These are phyloP conservation scores for Galago senegalensis DNA, from an alignment of 2,797 vertebrate species.

Conservation along the genomic window DNA sequence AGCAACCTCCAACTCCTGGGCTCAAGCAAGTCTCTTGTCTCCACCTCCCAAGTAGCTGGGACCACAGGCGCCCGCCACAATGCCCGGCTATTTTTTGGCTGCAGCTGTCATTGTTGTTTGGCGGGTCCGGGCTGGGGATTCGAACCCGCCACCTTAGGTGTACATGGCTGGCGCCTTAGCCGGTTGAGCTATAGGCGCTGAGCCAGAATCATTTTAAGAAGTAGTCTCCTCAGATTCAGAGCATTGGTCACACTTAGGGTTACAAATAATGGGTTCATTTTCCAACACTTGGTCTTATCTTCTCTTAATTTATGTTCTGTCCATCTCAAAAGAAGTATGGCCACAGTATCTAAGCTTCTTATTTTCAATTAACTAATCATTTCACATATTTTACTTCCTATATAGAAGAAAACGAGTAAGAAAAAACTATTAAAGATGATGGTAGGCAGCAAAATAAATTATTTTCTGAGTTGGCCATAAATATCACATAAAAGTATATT, in stretches of 20 bases:
- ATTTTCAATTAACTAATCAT: constrained; percentile 6
- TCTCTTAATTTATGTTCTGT: background rate
- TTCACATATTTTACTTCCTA: background rate
- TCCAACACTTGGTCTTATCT: background rate
- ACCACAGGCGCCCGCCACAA: too few species aligned
- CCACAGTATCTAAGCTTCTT: background rate
- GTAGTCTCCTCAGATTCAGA: background rate
- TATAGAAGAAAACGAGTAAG: background rate
- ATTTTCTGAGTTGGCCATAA: background rate
- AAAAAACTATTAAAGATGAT: background rate
- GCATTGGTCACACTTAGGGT: background rate
- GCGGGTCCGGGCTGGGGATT: too few species aligned
- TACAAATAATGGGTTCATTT: background rate
- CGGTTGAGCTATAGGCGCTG: too few species aligned
- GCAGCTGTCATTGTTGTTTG: too few species aligned
- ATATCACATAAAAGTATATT: background rate
- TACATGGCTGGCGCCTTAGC: too few species aligned
- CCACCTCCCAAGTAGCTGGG: too few species aligned
- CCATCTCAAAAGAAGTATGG: background rate
- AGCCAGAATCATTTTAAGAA: background rate
- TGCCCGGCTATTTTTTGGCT: too few species aligned
- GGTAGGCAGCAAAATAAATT: background rate
- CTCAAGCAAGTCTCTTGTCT: too few species aligned
- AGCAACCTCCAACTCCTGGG: too few species aligned
- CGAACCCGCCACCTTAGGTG: too few species aligned